These are phyloP conservation scores for Caenorhabditis latens DNA, from an alignment of 1,140 invertebrate species.

Conservation along the genomic window DNA sequence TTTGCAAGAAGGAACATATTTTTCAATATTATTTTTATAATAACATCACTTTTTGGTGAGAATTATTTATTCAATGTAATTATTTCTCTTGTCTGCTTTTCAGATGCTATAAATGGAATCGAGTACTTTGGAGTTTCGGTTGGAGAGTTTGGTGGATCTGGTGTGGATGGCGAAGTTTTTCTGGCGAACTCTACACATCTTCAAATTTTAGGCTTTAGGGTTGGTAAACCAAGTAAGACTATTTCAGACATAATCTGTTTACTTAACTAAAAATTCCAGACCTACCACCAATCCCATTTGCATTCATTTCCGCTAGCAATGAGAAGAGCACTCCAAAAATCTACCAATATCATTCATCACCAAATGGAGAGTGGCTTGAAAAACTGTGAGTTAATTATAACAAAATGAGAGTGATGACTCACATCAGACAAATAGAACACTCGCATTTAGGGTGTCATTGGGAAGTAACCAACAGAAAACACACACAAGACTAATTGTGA, in stretches of 20 bases:
- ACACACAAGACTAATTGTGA: conserved; percentile 36
- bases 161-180: conserved; percentile 30
- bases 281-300: background rate
- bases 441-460: conserved; percentile 23
- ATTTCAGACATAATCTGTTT: background rate
- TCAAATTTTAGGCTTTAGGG: background rate
- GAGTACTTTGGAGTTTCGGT: conserved; percentile 25
- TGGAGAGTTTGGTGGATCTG: background rate
- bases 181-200: conserved; percentile 29
- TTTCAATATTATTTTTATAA: background rate
- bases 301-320: background rate
- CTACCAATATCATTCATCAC: background rate
- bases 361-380: background rate
- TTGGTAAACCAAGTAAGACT: background rate
- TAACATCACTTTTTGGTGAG: conserved; percentile 33
- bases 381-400: conserved; percentile 13
- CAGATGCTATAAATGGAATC: background rate
- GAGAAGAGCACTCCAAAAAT: background rate
- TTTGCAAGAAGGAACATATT: background rate
- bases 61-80: background rate
- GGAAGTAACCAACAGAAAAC: background rate
- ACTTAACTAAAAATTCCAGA: background rate
- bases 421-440: background rate
- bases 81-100: background rate
- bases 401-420: background rate